phyloP scores from a whole-genome alignment of 2,797 vertebrate genomes.

The Acanthis flammea region DNA sequence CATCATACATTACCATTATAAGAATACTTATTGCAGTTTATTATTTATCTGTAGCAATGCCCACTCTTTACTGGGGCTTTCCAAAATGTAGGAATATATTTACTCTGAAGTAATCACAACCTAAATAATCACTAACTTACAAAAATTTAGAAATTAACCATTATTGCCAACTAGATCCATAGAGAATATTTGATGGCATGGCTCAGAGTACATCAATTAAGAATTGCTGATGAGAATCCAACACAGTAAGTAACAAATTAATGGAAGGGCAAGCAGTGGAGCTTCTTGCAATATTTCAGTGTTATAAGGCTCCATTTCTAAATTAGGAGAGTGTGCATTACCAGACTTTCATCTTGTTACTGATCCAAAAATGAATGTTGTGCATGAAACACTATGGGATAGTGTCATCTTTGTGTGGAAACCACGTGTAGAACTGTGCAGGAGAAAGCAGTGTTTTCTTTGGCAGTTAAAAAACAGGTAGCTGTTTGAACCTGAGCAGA shows the following conservation, averaged over 20 bases:
- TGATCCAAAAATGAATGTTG: constrained; percentile 8
- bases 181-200: constrained; percentile 42
- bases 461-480: constrained; percentile 32
- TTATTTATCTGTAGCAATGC: constrained; percentile 13
- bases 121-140: constrained; percentile 28
- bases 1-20: constrained; percentile 4
- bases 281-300: constrained; percentile 8
- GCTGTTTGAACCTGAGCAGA: neutral
- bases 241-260: constrained; percentile 29
- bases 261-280: constrained; percentile 15
- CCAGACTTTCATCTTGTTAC: neutral
- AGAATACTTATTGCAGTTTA: constrained; percentile 2
- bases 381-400: neutral
- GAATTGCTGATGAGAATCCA: constrained; percentile 38
- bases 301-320: constrained; percentile 22
- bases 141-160: constrained; percentile 9
- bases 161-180: neutral
- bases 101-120: constrained; percentile 17
- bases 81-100: neutral
- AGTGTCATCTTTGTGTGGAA: constrained; percentile 33
- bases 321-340: neutral
- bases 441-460: constrained; percentile 15
- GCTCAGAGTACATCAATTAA: constrained; percentile 35
- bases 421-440: neutral
- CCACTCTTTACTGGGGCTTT: neutral